phyloP scores from a whole-genome alignment of 2,113 vertebrate species.

The Nesoenas mayeri region DNA sequence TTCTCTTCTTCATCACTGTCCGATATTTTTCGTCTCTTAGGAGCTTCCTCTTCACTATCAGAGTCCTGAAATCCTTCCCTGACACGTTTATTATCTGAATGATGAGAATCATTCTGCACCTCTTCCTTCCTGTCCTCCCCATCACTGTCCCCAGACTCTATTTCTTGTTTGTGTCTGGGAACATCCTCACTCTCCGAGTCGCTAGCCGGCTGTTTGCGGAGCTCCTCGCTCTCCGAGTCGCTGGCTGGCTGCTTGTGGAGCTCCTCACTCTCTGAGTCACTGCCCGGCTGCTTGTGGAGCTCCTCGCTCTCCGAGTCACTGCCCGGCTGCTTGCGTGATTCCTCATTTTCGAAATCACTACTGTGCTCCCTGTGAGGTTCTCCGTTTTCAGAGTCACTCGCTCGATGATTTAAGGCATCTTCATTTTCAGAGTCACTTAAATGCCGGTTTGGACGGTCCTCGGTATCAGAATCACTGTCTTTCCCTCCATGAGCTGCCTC shows the following conservation, averaged over 20 bases:
- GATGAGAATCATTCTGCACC: conserved; percentile 57
- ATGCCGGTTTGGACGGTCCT: conserved; percentile 54
- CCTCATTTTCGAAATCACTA: conserved; percentile 80
- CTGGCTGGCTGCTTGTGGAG: conserved; percentile 28
- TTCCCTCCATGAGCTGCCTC: conserved; percentile 77
- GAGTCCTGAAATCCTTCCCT: conserved; percentile 69
- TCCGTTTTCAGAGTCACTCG: conserved; percentile 79
- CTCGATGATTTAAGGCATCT: conserved; percentile 69
- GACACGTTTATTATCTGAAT: conserved; percentile 39
- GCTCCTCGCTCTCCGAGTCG: conserved; percentile 65
- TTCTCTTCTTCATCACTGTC: conserved; percentile 85
- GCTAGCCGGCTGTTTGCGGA: conserved; percentile 40
- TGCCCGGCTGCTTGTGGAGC: conserved; percentile 49
- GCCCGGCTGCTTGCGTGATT: conserved; percentile 29
- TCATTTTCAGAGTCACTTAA: conserved; percentile 76
- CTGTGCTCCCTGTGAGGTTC: conserved; percentile 71
- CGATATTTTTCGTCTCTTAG: conserved; percentile 59
- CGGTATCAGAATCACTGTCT: conserved; percentile 78
- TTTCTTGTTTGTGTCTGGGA: conserved; percentile 67
- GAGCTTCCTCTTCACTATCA: conserved; percentile 78
- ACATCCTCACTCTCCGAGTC: conserved; percentile 69
- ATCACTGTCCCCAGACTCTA: conserved; percentile 80
- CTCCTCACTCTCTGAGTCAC: conserved; percentile 67
- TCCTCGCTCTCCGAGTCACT: conserved; percentile 74
- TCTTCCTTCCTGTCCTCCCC: conserved; percentile 67